Evolutionary conservation across 2,797 vertebrate genomes (phyloP).

Genomic region (Aldrovandia affinis): DNA sequence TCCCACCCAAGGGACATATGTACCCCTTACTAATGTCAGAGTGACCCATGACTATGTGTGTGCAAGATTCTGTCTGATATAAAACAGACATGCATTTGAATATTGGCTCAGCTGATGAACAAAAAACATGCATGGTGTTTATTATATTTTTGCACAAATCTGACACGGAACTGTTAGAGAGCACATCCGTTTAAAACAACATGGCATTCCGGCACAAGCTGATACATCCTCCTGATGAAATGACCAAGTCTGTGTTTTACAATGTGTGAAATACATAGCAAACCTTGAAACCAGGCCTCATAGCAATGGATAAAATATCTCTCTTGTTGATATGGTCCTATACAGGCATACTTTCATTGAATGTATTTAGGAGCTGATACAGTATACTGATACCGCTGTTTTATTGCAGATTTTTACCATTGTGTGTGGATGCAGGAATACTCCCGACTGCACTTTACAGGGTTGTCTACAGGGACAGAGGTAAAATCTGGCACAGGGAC

Average conservation of each 20-base stretch:
- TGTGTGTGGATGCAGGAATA: neutral
- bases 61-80: constrained; percentile 58
- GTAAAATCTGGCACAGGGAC: constrained; percentile 11
- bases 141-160: neutral
- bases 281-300: neutral
- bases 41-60: constrained; percentile 66
- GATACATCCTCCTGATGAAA: neutral
- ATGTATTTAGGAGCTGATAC: neutral
- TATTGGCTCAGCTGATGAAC: neutral
- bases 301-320: neutral
- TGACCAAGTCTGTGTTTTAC: neutral
- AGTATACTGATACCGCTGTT: neutral
- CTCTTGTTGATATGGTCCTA: neutral
- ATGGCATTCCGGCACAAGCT: neutral
- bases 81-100: constrained; percentile 63
- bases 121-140: too few relatives aligned
- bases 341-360: neutral
- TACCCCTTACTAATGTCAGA: constrained; percentile 35
- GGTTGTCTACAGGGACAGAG: constrained; percentile 16
- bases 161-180: neutral
- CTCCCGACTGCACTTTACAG: neutral
- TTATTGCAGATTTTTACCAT: neutral
- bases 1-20: constrained; percentile 7
- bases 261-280: neutral
- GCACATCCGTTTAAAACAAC: neutral